A percentile compares a stretch with the other conserved stretches of the same genome.
Conservation (phyloP, 2,113 vertebrate genomes). For the Gasterosteus nipponicus region DNA sequence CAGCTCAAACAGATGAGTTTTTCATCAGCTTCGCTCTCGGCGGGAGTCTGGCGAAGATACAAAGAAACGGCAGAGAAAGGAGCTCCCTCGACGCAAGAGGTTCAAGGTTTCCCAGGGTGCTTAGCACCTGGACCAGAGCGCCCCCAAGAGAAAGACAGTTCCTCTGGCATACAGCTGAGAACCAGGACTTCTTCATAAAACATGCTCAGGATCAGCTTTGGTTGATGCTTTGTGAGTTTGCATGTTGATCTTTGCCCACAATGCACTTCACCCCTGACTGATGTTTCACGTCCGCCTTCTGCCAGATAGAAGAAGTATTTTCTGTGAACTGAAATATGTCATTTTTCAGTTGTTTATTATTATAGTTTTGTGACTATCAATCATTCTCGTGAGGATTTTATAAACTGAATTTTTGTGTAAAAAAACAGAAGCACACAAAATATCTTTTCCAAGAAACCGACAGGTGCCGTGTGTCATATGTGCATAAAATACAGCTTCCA, state of each 20-base stretch:
- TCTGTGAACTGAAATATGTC: not conserved
- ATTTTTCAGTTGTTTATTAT: not conserved
- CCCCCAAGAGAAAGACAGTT: not conserved
- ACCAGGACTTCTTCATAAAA: not conserved
- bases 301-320: not conserved
- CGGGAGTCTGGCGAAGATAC: not conserved
- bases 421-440: no score
- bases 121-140: not conserved
- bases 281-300: conserved; percentile 4
- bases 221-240: conserved; percentile 9
- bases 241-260: not conserved
- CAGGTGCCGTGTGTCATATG: not conserved
- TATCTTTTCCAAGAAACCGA: no score
- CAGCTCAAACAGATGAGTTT: conserved; percentile 43
- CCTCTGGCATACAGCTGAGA: not conserved
- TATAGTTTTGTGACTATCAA: no score
- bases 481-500: not conserved
- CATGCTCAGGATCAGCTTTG: not conserved
- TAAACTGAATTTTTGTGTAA: no score
- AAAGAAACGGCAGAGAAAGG: conserved; percentile 5
- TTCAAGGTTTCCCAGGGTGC: not conserved
- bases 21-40: conserved; percentile 42
- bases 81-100: not conserved
- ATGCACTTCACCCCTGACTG: conserved; percentile 5
- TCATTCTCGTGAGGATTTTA: no score